Evolutionary conservation across 2,113 vertebrate genomes (phyloP).

Genomic region (Ciconia stormi): DNA sequence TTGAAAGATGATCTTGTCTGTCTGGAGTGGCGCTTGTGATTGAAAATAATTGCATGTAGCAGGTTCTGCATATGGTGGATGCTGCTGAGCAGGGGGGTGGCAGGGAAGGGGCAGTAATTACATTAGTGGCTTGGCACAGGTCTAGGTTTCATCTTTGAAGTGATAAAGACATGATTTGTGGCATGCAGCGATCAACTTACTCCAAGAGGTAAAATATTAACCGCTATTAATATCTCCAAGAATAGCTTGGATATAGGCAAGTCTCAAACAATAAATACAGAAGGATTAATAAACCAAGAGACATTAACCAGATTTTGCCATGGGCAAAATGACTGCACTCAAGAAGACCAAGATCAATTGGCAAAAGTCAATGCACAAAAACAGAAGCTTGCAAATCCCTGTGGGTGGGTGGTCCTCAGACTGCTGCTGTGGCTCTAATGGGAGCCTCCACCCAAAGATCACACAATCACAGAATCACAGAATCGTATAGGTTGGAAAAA

Average conservation of each 20-base stretch:
- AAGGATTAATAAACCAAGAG: slow-evolving; percentile 12
- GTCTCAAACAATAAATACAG: neutral
- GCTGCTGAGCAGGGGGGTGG: neutral
- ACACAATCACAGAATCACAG: too few relatives aligned
- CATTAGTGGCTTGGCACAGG: slow-evolving; percentile 38
- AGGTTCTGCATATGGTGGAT: slow-evolving; percentile 24
- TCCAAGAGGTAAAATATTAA: slow-evolving; percentile 30
- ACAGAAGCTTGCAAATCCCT: neutral
- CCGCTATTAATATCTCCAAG: neutral
- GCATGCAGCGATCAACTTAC: neutral
- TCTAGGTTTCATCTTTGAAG: slow-evolving; percentile 6
- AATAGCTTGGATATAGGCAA: neutral
- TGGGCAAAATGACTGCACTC: neutral
- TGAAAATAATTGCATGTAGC: slow-evolving; percentile 30
- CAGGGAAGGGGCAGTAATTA: slow-evolving; percentile 34
- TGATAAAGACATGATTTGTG: slow-evolving; percentile 41
- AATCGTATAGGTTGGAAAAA: too few relatives aligned
- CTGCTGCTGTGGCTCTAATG: neutral
- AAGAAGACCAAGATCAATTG: neutral
- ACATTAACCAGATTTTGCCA: neutral
- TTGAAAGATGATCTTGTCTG: slow-evolving; percentile 15
- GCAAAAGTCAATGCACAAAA: neutral
- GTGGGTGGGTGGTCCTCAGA: neutral
- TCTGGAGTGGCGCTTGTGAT: neutral
- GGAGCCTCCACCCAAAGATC: neutral